Base-by-base conservation (phyloP, 2,888 invertebrate species). In the Zaprionus lineosus region DNA sequence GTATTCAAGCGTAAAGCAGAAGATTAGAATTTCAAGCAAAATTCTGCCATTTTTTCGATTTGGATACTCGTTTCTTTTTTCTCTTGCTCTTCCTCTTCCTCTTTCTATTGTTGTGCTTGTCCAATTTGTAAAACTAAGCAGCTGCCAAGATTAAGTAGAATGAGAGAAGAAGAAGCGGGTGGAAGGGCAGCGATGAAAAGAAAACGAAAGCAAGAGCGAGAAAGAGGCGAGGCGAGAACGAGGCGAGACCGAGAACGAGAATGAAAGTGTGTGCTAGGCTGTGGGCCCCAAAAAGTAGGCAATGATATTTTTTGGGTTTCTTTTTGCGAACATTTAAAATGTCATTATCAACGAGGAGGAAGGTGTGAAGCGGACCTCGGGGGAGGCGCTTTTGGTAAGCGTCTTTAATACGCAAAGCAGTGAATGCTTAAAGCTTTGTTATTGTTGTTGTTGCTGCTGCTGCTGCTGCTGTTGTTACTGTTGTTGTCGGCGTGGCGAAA, bases 1-100 rank as follows among this genome's bases (percentile, higher is more conserved):
- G 74, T 69, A 84, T 68, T 81, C 84, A 84, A 78, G 81, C 84
- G 81, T 81, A 48, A 81, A 81, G 74, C 58, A 65, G 64, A 67
- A 84, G 81, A 81, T 81, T 81, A 81, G 82, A 81, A 70, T 73
- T 84, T 79, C 68, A 56, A 76, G 68, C 58, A 47, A 83, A 73
- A 75, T 76, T 70, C 55, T 24, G 36, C 15, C 19, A 31, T 56
- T 12, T 33, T 59, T 57, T 58, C 28, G 33, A 50, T 53, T 59
- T 34, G 31, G 39, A 26, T 34, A 40, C 40, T 44, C 9, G 15
- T 47, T 39, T 9, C 29, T 51, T 31, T 64, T 53, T 16, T 28
- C 29, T 31, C 11, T 7, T 21, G 21, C 21, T 21, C 21, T 21
- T 21, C 21, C 7, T 24, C 24, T 24, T 24, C 24, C 2, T 8